Evolutionary conservation across 2,797 vertebrate species (phyloP).

Genomic region (Darevskia mixta): DNA sequence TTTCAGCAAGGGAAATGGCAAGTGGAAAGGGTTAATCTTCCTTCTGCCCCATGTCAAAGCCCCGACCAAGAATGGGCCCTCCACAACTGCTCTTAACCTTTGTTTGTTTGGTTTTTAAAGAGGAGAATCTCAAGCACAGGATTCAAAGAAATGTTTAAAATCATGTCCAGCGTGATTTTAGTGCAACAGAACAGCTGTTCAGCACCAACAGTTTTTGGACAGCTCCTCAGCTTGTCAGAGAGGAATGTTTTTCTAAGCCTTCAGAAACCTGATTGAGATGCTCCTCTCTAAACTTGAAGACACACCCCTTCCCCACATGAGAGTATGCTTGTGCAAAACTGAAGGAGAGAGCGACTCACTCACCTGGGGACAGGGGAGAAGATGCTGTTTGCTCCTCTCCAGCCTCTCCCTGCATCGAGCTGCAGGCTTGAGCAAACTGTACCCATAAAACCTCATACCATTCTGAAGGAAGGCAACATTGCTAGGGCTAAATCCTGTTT

Average conservation of each 20-base stretch:
- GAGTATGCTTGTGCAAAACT: neutral
- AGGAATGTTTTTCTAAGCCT: neutral
- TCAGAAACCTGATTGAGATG: neutral
- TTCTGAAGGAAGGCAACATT: neutral
- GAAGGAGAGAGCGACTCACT: neutral
- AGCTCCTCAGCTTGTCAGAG: slow-evolving; percentile 3
- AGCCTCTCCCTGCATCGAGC: too few species aligned
- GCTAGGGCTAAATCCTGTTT: neutral
- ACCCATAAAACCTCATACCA: neutral
- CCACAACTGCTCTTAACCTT: neutral
- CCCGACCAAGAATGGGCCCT: neutral
- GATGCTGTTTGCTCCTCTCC: neutral
- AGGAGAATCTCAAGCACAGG: neutral
- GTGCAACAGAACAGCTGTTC: slow-evolving; percentile 6
- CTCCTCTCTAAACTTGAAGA: too few species aligned
- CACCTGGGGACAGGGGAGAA: too few species aligned
- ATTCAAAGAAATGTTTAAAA: neutral
- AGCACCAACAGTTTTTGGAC: slow-evolving; percentile 4
- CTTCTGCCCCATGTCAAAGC: neutral
- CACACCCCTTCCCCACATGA: neutral
- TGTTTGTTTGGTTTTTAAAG: too few species aligned
- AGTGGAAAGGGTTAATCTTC: neutral
- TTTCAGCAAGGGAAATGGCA: neutral
- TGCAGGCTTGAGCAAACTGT: neutral
- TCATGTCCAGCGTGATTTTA: neutral